phyloP scores from a whole-genome alignment of 2,888 invertebrate species.

The Parelbella ahira region DNA sequence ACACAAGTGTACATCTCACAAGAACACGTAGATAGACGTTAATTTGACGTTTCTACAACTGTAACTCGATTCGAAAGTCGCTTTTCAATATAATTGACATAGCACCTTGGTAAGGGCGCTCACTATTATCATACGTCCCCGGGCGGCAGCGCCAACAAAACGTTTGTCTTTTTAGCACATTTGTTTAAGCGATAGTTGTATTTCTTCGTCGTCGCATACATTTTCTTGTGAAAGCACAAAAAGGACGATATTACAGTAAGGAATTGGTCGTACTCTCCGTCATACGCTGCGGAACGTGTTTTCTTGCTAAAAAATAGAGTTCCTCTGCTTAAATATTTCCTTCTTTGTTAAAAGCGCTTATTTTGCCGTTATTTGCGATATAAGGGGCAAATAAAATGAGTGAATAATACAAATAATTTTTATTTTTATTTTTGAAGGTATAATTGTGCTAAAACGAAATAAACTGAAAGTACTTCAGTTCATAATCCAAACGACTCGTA shows the following conservation, averaged over 20 bases:
- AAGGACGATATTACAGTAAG: conserved; percentile 44
- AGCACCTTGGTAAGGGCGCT: too few relatives aligned
- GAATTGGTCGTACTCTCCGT: conserved; percentile 36
- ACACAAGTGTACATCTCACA: too few relatives aligned
- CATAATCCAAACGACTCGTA: too few relatives aligned
- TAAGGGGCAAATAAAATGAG: too few relatives aligned
- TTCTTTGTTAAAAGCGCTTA: conserved; percentile 6
- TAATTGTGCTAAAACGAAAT: too few relatives aligned
- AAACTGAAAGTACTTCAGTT: too few relatives aligned
- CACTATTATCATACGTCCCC: conserved; percentile 76
- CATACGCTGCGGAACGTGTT: conserved; percentile 20
- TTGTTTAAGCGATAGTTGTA: conserved; percentile 72
- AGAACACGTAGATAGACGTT: too few relatives aligned
- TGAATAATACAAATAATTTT: too few relatives aligned
- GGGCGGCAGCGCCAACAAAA: conserved; percentile 56
- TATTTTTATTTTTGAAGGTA: too few relatives aligned
- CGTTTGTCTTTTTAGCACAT: conserved; percentile 80
- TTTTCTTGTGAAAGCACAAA: conserved; percentile 48
- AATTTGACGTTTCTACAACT: too few relatives aligned
- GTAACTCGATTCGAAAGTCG: too few relatives aligned
- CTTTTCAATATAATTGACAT: too few relatives aligned
- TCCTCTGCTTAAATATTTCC: conserved; percentile 10
- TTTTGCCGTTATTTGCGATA: conserved; percentile 8
- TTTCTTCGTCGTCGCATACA: conserved; percentile 65
- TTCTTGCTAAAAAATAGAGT: conserved; percentile 16